These are phyloP conservation scores for Ammodramus savannarum DNA, from an alignment of 2,113 vertebrate species.

Conservation along the genomic window DNA sequence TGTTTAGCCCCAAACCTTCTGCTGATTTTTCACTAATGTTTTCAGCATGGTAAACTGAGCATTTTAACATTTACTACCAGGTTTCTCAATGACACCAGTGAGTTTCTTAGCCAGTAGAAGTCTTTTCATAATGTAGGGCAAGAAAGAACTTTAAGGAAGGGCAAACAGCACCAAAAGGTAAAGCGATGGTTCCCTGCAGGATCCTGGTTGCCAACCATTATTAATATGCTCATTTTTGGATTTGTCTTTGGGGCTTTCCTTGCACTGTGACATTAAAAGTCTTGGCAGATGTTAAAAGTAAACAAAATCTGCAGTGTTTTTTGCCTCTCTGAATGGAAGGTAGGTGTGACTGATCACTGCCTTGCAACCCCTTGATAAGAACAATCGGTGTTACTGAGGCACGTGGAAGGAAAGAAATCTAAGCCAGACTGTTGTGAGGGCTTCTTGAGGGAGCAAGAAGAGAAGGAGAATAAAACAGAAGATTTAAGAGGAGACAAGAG, in stretches of 20 bases:
- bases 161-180: conserved; percentile 57
- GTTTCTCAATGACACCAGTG: conserved; percentile 12
- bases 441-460: conserved; percentile 6
- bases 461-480: conserved; percentile 38
- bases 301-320: conserved; percentile 54
- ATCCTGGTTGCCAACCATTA: conserved; percentile 65
- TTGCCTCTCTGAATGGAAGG: conserved; percentile 63
- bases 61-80: conserved; percentile 11
- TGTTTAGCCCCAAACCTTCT: background rate
- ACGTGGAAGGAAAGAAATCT: conserved; percentile 38
- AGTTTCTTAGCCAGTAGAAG: conserved; percentile 34
- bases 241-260: conserved; percentile 65
- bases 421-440: background rate
- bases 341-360: conserved; percentile 69
- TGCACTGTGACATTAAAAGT: conserved; percentile 44
- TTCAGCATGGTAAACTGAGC: background rate
- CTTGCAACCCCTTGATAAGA: conserved; percentile 56
- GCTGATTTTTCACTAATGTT: conserved; percentile 1
- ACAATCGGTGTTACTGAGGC: conserved; percentile 54
- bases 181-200: background rate
- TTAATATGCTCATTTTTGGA: conserved; percentile 67
- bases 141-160: conserved; percentile 59
- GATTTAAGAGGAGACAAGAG: conserved; percentile 71
- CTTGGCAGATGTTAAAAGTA: conserved; percentile 75
- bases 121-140: conserved; percentile 32